A percentile compares a stretch with the other conserved stretches of the same genome.
Evolutionary conservation across 2,113 vertebrate genomes (phyloP).

Genomic region (cattle (Bos taurus)): DNA sequence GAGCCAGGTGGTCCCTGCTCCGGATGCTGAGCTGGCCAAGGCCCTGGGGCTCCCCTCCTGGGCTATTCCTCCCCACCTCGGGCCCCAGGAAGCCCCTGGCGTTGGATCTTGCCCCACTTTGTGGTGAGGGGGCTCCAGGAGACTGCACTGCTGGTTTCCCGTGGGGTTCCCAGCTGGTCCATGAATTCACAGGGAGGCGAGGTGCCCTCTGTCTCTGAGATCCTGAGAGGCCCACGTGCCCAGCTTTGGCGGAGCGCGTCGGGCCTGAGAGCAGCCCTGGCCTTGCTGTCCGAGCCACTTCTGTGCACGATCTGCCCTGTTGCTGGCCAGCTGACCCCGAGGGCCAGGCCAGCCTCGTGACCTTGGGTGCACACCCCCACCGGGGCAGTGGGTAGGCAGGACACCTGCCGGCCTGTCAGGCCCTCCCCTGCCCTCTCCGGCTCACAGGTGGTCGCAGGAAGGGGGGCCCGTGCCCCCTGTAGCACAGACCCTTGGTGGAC

Average conservation of each 20-base stretch:
- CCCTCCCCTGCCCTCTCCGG: not conserved
- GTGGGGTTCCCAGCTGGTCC: accelerated
- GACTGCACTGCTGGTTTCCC: no score
- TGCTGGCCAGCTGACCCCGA: not conserved
- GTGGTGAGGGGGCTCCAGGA: not conserved
- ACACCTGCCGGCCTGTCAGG: not conserved
- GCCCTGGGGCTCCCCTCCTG: not conserved
- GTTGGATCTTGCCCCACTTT: not conserved
- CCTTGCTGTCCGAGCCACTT: not conserved
- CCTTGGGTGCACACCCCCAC: not conserved
- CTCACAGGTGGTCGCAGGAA: not conserved
- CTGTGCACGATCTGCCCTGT: not conserved
- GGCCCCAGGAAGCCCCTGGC: not conserved
- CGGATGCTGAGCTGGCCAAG: no score
- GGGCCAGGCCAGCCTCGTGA: not conserved
- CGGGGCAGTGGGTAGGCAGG: not conserved
- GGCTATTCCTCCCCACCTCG: accelerated
- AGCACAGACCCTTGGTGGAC: not conserved
- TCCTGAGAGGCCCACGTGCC: not conserved
- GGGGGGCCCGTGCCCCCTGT: not conserved
- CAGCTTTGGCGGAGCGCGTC: not conserved
- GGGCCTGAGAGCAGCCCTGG: not conserved
- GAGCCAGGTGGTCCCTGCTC: not conserved
- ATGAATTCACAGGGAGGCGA: not conserved
- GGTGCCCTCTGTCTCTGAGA: not conserved